Evolutionary conservation across 2,113 vertebrate species (phyloP).

Genomic region (Cavia porcellus): DNA sequence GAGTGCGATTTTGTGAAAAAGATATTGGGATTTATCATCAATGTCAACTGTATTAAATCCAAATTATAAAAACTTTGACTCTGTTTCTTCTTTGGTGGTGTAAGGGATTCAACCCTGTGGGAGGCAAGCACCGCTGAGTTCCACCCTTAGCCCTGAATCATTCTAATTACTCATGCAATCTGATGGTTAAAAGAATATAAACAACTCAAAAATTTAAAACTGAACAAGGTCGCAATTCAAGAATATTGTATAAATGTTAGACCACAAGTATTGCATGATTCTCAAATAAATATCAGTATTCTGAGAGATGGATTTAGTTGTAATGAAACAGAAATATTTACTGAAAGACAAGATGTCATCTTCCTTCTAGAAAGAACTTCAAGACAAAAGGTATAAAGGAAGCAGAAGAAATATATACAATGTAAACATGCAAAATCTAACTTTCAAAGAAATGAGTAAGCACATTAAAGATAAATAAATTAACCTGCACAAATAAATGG

Average conservation of each 20-base stretch:
- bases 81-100: neutral
- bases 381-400: neutral
- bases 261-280: neutral
- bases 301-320: neutral
- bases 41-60: neutral
- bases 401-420: neutral
- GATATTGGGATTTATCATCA: conserved; percentile 1
- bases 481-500: conserved; percentile 95
- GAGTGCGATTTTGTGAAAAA: neutral
- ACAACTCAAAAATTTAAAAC: neutral
- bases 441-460: neutral
- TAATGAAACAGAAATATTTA: neutral
- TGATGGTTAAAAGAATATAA: neutral
- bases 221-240: neutral
- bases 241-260: neutral
- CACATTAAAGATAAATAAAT: neutral
- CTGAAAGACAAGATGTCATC: neutral
- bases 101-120: neutral
- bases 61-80: conserved; percentile 1
- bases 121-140: neutral
- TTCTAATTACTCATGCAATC: neutral
- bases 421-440: neutral
- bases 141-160: neutral
- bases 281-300: neutral
- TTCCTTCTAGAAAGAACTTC: neutral